These are phyloP conservation scores for Prinia subflava DNA, from an alignment of 2,113 vertebrate species.

Conservation along the genomic window DNA sequence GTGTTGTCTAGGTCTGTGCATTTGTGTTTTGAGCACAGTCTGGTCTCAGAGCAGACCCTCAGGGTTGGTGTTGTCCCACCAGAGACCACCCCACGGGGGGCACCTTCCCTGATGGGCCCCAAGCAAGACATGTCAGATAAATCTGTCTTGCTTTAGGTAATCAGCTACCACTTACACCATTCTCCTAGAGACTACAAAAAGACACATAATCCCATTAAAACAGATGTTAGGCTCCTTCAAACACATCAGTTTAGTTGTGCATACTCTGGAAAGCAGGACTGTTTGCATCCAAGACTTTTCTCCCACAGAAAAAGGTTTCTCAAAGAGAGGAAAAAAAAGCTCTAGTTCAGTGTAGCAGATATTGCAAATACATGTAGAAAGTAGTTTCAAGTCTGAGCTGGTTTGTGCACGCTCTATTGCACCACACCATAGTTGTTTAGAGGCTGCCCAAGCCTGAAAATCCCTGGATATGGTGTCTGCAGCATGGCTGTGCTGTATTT, in stretches of 20 bases:
- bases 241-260: neutral
- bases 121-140: neutral
- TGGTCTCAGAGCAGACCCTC: neutral
- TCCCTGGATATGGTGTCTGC: neutral
- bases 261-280: neutral
- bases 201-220: neutral
- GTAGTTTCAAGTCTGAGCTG: neutral
- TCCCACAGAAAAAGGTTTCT: neutral
- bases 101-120: neutral
- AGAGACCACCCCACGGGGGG: accelerated
- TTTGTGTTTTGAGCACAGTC: neutral
- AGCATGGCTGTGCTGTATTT: neutral
- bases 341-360: neutral
- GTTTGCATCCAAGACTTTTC: neutral
- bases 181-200: neutral
- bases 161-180: neutral
- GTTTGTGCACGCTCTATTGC: neutral
- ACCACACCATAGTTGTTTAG: neutral
- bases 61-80: neutral
- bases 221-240: neutral
- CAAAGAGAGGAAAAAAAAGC: neutral
- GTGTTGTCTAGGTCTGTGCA: neutral
- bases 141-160: neutral
- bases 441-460: neutral
- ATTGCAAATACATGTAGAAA: neutral